These are phyloP conservation scores for Periophthalmodon schlosseri DNA, from an alignment of 2,113 vertebrate species.

Conservation along the genomic window DNA sequence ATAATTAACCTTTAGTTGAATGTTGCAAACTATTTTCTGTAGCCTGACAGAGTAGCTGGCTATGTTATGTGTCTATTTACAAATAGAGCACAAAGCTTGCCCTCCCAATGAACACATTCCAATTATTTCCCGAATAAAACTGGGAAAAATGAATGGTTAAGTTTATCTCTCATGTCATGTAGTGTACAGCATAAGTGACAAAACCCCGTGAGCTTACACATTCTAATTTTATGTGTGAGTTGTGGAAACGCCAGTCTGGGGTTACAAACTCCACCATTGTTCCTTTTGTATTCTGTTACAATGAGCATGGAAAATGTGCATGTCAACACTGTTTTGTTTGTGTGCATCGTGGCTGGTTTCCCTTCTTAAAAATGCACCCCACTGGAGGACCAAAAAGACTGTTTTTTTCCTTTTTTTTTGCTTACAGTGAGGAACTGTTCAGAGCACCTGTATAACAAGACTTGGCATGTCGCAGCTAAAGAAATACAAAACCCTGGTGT, in stretches of 20 bases:
- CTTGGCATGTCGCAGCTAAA: conserved; percentile 66
- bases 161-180: conserved; percentile 21
- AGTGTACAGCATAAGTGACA: conserved; percentile 15
- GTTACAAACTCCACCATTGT: conserved; percentile 44
- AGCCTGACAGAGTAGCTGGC: neutral
- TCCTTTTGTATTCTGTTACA: conserved; percentile 48
- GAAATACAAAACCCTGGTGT: conserved; percentile 63
- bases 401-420: conserved; percentile 57
- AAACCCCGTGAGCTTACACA: conserved; percentile 25
- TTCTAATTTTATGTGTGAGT: conserved; percentile 39
- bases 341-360: conserved; percentile 52
- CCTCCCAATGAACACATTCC: conserved; percentile 14
- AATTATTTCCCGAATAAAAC: conserved; percentile 5
- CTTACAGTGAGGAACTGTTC: conserved; percentile 63
- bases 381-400: conserved; percentile 37
- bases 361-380: conserved; percentile 45
- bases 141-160: conserved; percentile 3
- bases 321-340: conserved; percentile 53
- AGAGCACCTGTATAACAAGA: conserved; percentile 63
- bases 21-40: neutral
- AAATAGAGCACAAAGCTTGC: neutral
- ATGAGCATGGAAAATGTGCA: conserved; percentile 46
- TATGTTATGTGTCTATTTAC: neutral
- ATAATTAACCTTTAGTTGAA: conserved; percentile 2
- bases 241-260: conserved; percentile 26